Evolutionary conservation across 2,113 vertebrate genomes (phyloP).

Genomic region (Rhinopomastus cyanomelas): DNA sequence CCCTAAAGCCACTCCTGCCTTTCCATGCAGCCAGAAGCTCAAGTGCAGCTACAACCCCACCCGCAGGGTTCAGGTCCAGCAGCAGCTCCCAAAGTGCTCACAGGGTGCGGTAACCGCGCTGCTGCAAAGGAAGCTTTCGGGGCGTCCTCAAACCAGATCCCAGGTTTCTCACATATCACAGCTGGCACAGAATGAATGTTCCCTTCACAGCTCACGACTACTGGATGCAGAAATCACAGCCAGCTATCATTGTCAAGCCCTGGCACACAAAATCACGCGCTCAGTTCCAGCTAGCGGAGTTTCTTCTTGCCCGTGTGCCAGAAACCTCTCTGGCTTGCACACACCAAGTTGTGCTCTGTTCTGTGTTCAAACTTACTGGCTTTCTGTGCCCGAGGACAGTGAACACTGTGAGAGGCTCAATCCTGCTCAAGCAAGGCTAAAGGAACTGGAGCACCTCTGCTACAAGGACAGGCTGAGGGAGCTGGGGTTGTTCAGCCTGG

Average conservation of each 20-base stretch:
- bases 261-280: conserved; percentile 9
- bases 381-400: neutral
- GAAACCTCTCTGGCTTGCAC: neutral
- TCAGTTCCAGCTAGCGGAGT: neutral
- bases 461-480: no score
- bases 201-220: conserved; percentile 5
- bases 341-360: neutral
- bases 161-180: conserved; percentile 33
- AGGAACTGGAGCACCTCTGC: no score
- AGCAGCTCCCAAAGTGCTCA: neutral
- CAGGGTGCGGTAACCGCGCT: neutral
- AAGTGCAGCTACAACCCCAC: neutral
- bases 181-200: conserved; percentile 23
- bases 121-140: conserved; percentile 1
- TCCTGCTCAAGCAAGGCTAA: neutral
- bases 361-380: neutral
- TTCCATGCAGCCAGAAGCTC: no score
- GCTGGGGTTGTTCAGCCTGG: no score
- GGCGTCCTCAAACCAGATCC: neutral
- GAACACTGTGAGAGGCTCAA: neutral
- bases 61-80: neutral
- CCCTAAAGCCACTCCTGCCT: neutral
- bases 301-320: neutral
- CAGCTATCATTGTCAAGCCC: conserved; percentile 14
- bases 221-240: conserved; percentile 9